These are phyloP conservation scores for Philotrypesis tridentata DNA, from an alignment of 1,140 invertebrate genomes.

Conservation along the genomic window DNA sequence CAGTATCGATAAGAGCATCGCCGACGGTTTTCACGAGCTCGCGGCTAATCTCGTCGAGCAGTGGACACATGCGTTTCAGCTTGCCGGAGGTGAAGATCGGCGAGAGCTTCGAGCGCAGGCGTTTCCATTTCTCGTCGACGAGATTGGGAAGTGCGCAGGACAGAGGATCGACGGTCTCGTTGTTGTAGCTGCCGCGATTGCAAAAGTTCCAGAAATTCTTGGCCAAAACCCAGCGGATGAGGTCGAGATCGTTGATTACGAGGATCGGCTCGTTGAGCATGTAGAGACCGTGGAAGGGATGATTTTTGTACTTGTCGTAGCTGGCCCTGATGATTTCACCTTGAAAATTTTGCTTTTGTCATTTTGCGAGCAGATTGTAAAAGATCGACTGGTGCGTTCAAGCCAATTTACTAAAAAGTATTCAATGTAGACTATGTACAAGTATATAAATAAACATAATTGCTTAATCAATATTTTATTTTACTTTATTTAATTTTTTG, in stretches of 20 bases:
- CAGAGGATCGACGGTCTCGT: conserved; percentile 72
- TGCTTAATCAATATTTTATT: too few species aligned
- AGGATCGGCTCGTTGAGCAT: conserved; percentile 70
- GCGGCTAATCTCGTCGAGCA: conserved; percentile 68
- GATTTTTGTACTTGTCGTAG: conserved; percentile 45
- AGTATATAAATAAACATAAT: too few species aligned
- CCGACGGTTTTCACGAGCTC: conserved; percentile 57
- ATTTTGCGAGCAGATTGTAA: too few species aligned
- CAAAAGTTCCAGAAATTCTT: conserved; percentile 73
- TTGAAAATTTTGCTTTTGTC: conserved; percentile 22
- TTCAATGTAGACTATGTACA: too few species aligned
- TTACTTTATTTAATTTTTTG: too few species aligned
- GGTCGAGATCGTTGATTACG: conserved; percentile 69
- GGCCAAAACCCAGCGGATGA: conserved; percentile 69
- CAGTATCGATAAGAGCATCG: conserved; percentile 50
- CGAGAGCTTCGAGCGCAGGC: conserved; percentile 71
- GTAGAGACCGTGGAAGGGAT: conserved; percentile 65
- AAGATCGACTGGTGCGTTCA: too few species aligned
- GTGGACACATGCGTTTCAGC: conserved; percentile 73
- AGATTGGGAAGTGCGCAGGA: conserved; percentile 72
- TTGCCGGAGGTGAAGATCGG: conserved; percentile 76
- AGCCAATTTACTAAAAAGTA: too few species aligned
- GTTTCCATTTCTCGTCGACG: conserved; percentile 70
- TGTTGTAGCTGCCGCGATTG: conserved; percentile 66
- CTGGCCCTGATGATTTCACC: background rate